These are phyloP conservation scores for Dasypus novemcinctus DNA, from an alignment of 2,113 vertebrate genomes.

Conservation along the genomic window DNA sequence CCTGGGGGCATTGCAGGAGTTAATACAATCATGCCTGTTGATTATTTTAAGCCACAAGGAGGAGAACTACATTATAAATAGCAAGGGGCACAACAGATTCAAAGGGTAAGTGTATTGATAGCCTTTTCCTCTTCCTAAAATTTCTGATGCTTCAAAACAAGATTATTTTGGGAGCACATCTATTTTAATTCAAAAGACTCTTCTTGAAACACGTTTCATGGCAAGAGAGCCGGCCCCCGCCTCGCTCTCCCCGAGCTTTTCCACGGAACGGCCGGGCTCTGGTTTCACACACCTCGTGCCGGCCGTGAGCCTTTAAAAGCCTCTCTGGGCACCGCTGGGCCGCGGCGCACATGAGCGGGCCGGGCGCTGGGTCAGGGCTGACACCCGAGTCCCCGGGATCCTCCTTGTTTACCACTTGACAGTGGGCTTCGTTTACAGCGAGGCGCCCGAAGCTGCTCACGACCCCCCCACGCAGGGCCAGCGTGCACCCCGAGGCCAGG, in stretches of 20 bases:
- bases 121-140: constrained; percentile 79
- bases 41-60: constrained; percentile 75
- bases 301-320: constrained; percentile 68
- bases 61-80: constrained; percentile 80
- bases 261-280: constrained; percentile 72
- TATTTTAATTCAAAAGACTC: constrained; percentile 79
- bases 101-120: constrained; percentile 79
- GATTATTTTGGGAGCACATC: constrained; percentile 77
- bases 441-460: no score
- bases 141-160: constrained; percentile 80
- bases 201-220: constrained; percentile 75
- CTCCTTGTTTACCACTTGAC: constrained; percentile 67
- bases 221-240: constrained; percentile 62
- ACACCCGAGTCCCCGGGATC: constrained; percentile 69
- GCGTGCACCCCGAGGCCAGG: no score
- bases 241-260: constrained; percentile 60
- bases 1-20: constrained; percentile 59
- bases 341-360: constrained; percentile 39
- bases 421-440: constrained; percentile 23
- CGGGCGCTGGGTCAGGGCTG: not conserved
- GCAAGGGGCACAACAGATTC: constrained; percentile 62
- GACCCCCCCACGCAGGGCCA: no score
- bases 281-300: constrained; percentile 78
- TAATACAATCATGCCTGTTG: constrained; percentile 72
- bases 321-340: constrained; percentile 19